These are phyloP conservation scores for Anseranas semipalmata DNA, from an alignment of 2,113 vertebrate genomes.

Conservation along the genomic window DNA sequence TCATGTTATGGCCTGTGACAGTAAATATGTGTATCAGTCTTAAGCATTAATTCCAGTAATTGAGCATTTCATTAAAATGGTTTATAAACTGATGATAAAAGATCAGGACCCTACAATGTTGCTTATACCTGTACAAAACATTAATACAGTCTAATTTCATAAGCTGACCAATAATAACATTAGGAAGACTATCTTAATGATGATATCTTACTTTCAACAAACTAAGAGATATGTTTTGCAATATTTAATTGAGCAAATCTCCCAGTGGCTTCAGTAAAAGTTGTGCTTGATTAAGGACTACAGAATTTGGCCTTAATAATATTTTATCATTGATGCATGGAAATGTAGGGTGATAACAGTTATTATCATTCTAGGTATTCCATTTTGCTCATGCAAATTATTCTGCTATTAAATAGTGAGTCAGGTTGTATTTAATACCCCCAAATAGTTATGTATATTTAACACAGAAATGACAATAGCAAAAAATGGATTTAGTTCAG, in stretches of 20 bases:
- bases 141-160: constrained; percentile 55
- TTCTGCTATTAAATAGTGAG: constrained; percentile 73
- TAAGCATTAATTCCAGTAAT: constrained; percentile 30
- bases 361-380: constrained; percentile 75
- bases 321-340: constrained; percentile 74
- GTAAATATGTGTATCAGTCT: neutral
- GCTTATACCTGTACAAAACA: constrained; percentile 25
- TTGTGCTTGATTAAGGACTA: constrained; percentile 61
- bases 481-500: constrained; percentile 80
- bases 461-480: constrained; percentile 76
- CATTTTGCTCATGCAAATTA: constrained; percentile 73
- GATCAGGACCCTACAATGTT: constrained; percentile 44
- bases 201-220: constrained; percentile 65
- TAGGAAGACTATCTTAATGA: constrained; percentile 57
- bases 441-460: constrained; percentile 81
- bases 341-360: constrained; percentile 64
- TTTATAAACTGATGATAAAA: constrained; percentile 49
- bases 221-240: constrained; percentile 54
- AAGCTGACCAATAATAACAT: constrained; percentile 59
- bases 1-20: neutral
- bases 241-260: constrained; percentile 59
- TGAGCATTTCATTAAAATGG: constrained; percentile 25
- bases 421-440: constrained; percentile 73
- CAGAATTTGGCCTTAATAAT: constrained; percentile 59
- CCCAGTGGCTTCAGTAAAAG: constrained; percentile 30